A percentile compares a stretch with the other conserved stretches of the same genome.
Evolutionary conservation across 2,113 vertebrate genomes (phyloP).

Genomic region (Oryzias melastigma): DNA sequence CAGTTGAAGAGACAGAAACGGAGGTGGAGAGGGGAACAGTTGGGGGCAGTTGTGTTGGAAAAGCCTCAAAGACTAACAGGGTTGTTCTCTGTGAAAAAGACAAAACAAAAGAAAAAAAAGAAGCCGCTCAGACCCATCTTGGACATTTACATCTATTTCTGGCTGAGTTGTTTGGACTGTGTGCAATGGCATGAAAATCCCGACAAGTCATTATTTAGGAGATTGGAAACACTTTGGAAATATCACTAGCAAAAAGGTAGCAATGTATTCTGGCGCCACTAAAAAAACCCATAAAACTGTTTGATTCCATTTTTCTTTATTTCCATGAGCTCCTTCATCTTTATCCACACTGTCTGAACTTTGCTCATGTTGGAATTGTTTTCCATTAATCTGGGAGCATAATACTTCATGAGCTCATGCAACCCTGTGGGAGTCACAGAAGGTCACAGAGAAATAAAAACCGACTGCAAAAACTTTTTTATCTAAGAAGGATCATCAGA

Average conservation of each 20-base stretch:
- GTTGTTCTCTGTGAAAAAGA: conserved; percentile 36
- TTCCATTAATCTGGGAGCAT: conserved; percentile 34
- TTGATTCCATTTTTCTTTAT: conserved; percentile 32
- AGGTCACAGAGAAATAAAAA: conserved; percentile 37
- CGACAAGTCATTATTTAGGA: conserved; percentile 26
- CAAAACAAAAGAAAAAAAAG: not conserved
- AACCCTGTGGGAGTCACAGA: conserved; percentile 29
- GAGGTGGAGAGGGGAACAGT: conserved; percentile 42
- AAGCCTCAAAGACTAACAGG: conserved; percentile 44
- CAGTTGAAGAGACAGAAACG: conserved; percentile 54
- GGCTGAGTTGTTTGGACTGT: conserved; percentile 21
- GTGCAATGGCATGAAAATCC: conserved; percentile 41
- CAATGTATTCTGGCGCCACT: conserved; percentile 40
- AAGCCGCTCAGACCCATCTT: conserved; percentile 39
- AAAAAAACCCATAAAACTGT: conserved; percentile 44
- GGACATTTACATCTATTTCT: conserved; percentile 47
- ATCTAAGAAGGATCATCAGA: conserved; percentile 18
- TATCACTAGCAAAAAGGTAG: conserved; percentile 63
- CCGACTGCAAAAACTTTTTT: conserved; percentile 14
- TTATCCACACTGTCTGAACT: conserved; percentile 51
- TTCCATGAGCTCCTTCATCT: conserved; percentile 51
- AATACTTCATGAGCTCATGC: conserved; percentile 30
- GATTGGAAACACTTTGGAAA: conserved; percentile 56
- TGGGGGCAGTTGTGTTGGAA: conserved; percentile 57
- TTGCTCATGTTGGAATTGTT: conserved; percentile 68